Conservation (phyloP, 2,888 invertebrate species). For the Pyrochroa serraticornis region DNA sequence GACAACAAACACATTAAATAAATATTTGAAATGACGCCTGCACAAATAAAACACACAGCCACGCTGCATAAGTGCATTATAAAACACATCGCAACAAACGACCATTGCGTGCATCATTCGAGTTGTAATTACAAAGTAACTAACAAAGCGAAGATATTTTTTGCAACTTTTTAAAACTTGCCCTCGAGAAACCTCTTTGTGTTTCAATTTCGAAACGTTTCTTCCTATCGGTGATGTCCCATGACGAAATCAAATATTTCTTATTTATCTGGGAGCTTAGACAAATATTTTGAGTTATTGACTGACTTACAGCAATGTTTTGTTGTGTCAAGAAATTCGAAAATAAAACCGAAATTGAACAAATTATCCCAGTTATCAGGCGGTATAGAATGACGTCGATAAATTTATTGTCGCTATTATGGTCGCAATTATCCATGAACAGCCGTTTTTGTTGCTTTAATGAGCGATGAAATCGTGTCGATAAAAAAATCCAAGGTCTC, state of each 20-base stretch:
- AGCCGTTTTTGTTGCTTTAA: constrained; percentile 1
- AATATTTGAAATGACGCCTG: constrained; percentile 6
- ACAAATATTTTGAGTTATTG: constrained; percentile 9
- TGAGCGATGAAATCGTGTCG: constrained; percentile 6
- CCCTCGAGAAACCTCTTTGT: too few relatives aligned
- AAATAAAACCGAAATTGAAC: not conserved
- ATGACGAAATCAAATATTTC: constrained; percentile 17
- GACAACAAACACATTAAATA: constrained; percentile 9
- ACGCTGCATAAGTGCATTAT: not conserved
- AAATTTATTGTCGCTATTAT: constrained; percentile 17
- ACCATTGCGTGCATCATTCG: too few relatives aligned
- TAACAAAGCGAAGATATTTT: too few relatives aligned
- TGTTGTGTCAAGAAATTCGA: too few relatives aligned
- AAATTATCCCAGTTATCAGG: constrained; percentile 6
- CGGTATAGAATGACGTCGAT: constrained; percentile 5
- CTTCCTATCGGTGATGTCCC: constrained; percentile 5
- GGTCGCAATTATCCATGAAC: constrained; percentile 16
- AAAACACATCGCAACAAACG: not conserved
- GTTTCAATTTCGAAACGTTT: constrained; percentile 11
- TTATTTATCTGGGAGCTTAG: constrained; percentile 16
- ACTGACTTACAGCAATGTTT: not conserved
- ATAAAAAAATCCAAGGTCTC: not conserved
- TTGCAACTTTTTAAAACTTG: too few relatives aligned
- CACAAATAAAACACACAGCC: constrained; percentile 2
- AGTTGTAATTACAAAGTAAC: too few relatives aligned